Percentiles rank a stretch among this genome's conserved stretches.
Evolutionary conservation across 1,140 invertebrate species (phyloP).

Genomic region (Drosophila ogumai): DNA sequence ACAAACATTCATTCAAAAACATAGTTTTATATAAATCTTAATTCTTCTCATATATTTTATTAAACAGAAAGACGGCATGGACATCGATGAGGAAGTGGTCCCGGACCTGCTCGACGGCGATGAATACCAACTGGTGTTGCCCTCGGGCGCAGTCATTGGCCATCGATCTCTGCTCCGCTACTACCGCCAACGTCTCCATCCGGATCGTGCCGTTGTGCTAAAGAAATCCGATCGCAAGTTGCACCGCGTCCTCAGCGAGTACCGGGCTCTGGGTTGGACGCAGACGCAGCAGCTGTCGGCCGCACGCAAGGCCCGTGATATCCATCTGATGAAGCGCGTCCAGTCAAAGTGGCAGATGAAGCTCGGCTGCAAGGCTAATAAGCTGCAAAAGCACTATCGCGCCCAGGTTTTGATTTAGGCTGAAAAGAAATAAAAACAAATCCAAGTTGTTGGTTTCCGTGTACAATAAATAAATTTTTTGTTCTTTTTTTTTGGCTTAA

Average conservation of each 20-base stretch:
- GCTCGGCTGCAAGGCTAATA: conserved; percentile 93
- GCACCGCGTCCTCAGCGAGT: conserved; percentile 91
- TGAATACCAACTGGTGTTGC: conserved; percentile 94
- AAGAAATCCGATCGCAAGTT: conserved; percentile 88
- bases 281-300: conserved; percentile 88
- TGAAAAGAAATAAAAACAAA: neutral
- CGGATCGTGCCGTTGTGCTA: conserved; percentile 86
- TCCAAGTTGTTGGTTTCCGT: conserved; percentile 1
- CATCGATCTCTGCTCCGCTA: conserved; percentile 95
- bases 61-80: conserved; percentile 82
- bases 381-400: conserved; percentile 93
- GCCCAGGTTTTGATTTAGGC: conserved; percentile 91
- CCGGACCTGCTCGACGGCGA: conserved; percentile 89
- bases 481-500: conserved; percentile 51
- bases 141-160: conserved; percentile 94
- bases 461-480: conserved; percentile 25
- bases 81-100: conserved; percentile 89
- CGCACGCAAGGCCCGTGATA: conserved; percentile 92
- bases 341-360: conserved; percentile 91
- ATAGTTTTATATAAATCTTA: too few relatives aligned
- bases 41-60: neutral
- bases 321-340: conserved; percentile 93
- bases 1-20: too few relatives aligned
- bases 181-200: conserved; percentile 91
- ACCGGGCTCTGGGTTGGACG: conserved; percentile 94